Percentiles rank a stretch among this genome's conserved stretches.
phyloP scores from a whole-genome alignment of 1,140 invertebrate genomes.

The Bombus terrestris region DNA sequence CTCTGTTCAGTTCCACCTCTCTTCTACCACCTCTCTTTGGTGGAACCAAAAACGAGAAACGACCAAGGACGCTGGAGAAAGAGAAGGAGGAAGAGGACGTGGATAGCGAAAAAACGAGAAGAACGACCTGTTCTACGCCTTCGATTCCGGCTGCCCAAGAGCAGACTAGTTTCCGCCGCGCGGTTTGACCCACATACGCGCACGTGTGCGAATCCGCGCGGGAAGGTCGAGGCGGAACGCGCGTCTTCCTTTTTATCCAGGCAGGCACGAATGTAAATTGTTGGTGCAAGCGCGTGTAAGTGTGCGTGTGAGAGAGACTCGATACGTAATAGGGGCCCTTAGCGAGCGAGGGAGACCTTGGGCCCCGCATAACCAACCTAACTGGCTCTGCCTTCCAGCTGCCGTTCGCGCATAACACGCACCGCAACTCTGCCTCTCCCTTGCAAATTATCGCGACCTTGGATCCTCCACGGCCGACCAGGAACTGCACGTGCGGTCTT shows the following conservation, averaged over 20 bases:
- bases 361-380: constrained; percentile 57
- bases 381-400: constrained; percentile 65
- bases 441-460: constrained; percentile 75
- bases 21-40: constrained; percentile 1
- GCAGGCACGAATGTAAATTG: constrained; percentile 53
- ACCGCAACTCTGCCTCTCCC: constrained; percentile 47
- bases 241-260: constrained; percentile 42
- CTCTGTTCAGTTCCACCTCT: no score
- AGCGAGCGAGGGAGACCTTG: constrained; percentile 50
- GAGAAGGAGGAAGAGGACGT: neutral
- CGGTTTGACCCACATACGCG: constrained; percentile 72
- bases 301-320: constrained; percentile 26
- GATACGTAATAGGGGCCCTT: constrained; percentile 63
- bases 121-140: constrained; percentile 40
- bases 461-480: constrained; percentile 39
- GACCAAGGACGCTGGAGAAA: neutral
- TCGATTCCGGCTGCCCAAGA: constrained; percentile 32
- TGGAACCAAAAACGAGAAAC: constrained; percentile 53
- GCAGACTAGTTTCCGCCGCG: constrained; percentile 51
- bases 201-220: constrained; percentile 61
- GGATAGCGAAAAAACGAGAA: neutral
- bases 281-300: neutral
- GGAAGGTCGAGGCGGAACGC: constrained; percentile 56
- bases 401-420: constrained; percentile 49
- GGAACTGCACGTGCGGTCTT: constrained; percentile 54